Conservation (phyloP, 2,888 invertebrate species). For the Deilephila elpenor region DNA sequence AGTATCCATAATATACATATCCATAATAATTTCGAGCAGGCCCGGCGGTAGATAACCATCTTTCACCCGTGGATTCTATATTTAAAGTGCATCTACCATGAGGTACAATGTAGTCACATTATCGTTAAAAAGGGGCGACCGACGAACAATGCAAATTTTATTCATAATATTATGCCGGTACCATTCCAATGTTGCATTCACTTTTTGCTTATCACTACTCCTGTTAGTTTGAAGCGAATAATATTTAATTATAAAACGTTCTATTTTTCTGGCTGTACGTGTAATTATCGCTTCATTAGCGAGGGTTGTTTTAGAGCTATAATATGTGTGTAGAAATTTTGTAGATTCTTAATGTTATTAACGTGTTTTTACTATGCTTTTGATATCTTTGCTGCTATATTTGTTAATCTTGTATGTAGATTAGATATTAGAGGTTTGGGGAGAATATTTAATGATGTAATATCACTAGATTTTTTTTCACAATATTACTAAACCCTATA, state of each 20-base stretch:
- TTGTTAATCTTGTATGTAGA: neutral
- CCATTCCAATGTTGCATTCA: neutral
- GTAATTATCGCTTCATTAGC: constrained; percentile 10
- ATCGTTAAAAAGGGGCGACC: no score
- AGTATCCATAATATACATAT: no score
- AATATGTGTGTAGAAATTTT: neutral
- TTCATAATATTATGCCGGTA: constrained; percentile 1
- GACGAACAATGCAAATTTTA: neutral
- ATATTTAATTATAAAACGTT: neutral
- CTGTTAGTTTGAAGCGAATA: neutral
- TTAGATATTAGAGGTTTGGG: neutral
- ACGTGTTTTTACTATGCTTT: constrained; percentile 3
- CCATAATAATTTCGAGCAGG: no score
- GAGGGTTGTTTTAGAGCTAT: constrained; percentile 1
- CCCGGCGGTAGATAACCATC: no score
- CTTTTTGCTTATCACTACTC: neutral
- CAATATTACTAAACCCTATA: no score
- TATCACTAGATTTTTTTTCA: no score
- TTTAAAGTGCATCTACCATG: no score
- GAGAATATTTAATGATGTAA: no score
- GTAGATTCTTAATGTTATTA: neutral
- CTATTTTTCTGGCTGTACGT: neutral
- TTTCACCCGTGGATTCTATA: no score
- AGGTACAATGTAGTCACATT: no score
- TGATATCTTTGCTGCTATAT: constrained; percentile 10